Evolutionary conservation across 1,140 invertebrate species (phyloP).

Genomic region (Pogonus chalceus): DNA sequence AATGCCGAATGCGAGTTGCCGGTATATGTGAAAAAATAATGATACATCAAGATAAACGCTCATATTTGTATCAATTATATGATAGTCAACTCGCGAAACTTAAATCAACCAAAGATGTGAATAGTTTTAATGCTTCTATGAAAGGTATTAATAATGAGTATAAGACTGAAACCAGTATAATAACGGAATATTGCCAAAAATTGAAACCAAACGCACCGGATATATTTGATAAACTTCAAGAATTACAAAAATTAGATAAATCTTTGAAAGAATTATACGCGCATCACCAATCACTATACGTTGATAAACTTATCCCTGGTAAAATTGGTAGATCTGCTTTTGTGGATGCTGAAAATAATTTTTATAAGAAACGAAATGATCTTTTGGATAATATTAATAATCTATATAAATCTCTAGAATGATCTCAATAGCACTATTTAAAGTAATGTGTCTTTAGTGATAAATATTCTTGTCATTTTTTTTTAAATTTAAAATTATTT

Average conservation of each 20-base stretch:
- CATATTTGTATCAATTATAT: not conserved
- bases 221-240: conserved; percentile 2
- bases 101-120: not conserved
- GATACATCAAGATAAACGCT: not conserved
- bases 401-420: conserved; percentile 1
- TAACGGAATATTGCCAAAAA: not conserved
- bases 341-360: conserved; percentile 2
- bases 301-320: not conserved
- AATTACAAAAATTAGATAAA: conserved; percentile 6
- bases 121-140: not conserved
- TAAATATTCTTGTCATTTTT: no score
- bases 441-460: no score
- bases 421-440: no score
- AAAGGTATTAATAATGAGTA: not conserved
- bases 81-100: not conserved
- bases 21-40: not conserved
- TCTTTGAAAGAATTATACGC: conserved; percentile 2
- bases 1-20: not conserved
- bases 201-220: not conserved
- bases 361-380: conserved; percentile 1
- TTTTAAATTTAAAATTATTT: no score
- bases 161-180: not conserved
- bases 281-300: not conserved
- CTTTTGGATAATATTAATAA: not conserved
- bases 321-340: conserved; percentile 1